Percentiles rank a stretch among this genome's conserved stretches.
These are phyloP conservation scores for Caenorhabditis afra DNA, from an alignment of 2,888 invertebrate species.

Conservation along the genomic window DNA sequence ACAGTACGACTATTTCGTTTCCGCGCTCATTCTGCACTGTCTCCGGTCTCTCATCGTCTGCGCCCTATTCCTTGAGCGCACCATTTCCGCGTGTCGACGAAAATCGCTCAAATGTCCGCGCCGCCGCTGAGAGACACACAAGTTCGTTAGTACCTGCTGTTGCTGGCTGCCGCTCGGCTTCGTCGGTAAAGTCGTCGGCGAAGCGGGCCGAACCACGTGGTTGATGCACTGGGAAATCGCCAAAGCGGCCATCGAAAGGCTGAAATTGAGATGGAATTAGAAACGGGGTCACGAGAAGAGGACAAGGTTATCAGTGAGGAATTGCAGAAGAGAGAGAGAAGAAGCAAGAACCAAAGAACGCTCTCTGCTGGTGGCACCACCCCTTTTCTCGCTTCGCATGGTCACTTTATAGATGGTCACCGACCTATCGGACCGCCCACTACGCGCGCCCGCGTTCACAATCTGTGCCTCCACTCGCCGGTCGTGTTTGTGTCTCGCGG, in stretches of 20 bases:
- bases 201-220: conserved; percentile 42
- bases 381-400: neutral
- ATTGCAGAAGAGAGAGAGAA: neutral
- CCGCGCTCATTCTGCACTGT: conserved; percentile 1
- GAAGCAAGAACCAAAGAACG: conserved; percentile 14
- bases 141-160: conserved; percentile 26
- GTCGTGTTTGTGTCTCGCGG: conserved; percentile 19
- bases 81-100: conserved; percentile 23
- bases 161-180: conserved; percentile 37
- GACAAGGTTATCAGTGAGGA: neutral
- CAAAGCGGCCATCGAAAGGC: conserved; percentile 59
- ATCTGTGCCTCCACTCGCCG: conserved; percentile 7
- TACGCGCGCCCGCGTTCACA: conserved; percentile 16
- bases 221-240: conserved; percentile 58
- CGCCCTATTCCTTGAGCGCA: neutral
- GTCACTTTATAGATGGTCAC: conserved; percentile 18
- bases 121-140: neutral
- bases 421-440: conserved; percentile 17
- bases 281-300: conserved; percentile 17
- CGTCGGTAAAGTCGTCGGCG: conserved; percentile 25
- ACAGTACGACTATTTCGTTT: conserved; percentile 11
- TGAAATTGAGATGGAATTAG: conserved; percentile 12
- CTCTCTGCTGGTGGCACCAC: conserved; percentile 5
- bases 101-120: conserved; percentile 15
- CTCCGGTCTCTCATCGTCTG: neutral